phyloP scores from a whole-genome alignment of 92 coral and sea anemone species.

The Epizoanthus ramosus region DNA sequence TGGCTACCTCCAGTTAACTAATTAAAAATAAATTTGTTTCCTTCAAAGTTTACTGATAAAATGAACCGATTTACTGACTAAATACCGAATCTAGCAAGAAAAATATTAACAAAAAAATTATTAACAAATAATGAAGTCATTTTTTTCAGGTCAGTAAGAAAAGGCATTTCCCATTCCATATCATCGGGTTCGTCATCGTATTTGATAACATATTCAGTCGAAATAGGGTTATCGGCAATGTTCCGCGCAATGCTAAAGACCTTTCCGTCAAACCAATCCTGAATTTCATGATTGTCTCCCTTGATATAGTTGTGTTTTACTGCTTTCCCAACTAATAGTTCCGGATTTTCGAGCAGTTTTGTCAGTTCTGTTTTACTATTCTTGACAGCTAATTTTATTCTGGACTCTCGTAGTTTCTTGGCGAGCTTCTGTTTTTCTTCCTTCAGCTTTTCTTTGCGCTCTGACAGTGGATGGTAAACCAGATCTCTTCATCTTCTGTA shows the following conservation, averaged over 20 bases:
- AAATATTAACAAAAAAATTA: constrained; percentile 2
- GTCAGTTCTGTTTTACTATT: constrained; percentile 33
- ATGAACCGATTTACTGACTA: not conserved
- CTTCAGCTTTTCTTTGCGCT: constrained; percentile 31
- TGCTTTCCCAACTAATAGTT: constrained; percentile 39
- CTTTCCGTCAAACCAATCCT: constrained; percentile 28
- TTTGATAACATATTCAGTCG: constrained; percentile 25
- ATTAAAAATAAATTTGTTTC: no score
- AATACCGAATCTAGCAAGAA: not conserved
- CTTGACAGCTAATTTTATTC: constrained; percentile 19
- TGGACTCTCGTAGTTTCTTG: constrained; percentile 34
- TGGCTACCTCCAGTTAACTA: no score
- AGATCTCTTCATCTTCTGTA: constrained; percentile 28
- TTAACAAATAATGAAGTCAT: constrained; percentile 35
- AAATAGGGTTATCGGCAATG: constrained; percentile 9
- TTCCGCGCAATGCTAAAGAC: not conserved
- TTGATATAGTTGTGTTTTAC: constrained; percentile 45
- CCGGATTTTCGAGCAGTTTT: constrained; percentile 42
- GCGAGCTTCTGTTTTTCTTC: constrained; percentile 48
- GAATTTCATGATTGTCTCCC: constrained; percentile 26
- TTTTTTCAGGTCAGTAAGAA: constrained; percentile 22
- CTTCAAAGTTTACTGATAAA: no score
- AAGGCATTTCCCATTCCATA: constrained; percentile 41
- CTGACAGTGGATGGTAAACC: constrained; percentile 29
- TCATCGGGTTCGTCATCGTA: constrained; percentile 41